Base-by-base conservation (phyloP, 2,797 vertebrate species). In the Sebastes nivosus region DNA sequence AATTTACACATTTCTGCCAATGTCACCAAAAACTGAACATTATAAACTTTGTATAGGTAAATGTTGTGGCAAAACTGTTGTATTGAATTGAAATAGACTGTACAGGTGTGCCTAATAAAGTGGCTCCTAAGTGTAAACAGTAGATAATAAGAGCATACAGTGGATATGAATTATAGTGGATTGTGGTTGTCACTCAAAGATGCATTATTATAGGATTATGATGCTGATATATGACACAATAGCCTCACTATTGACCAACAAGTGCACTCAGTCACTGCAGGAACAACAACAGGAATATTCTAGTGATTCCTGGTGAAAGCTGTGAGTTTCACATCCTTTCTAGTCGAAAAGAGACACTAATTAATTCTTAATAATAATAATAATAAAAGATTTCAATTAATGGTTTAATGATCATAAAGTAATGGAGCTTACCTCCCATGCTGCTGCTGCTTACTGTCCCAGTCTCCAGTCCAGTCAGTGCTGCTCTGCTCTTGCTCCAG, bases 371-470 rank as follows among this genome's bases (percentile, higher is more conserved):
- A 4, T 42, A 50, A 50, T 42, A 42, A 42, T 6, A 42, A 50
- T 4, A 13, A 8, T 22, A 52, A 52, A 46, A 20, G 1, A 1
- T 16, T 3, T 3, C 2, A 3, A 2, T 8, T 60, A 18, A 24
- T 25, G 20, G 4, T 32, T 4, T 6, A 11, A 38, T 20, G 11
- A 12, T 54, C 0, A 68, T 2, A 55, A 10, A n/a, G 5, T 1
- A 22, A 1, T 11, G 54, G 6, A 1, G 61, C 89, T 79, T 87
- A 95, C 94, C 94, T 88, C 87, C 89, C 93, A 94, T 93, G 83
- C 5, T 67, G 87, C 46, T 68, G 71, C 11, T 42, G 38, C 38
- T 36, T 36, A 0, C 34, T 54, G 36, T 38, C 38, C 22, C 67
- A 7, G 29, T 25, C 73, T 63, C 46, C 30, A 18, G 29, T 24